These are phyloP conservation scores for Noturus placidus DNA, from an alignment of 2,113 vertebrate species.

Conservation along the genomic window DNA sequence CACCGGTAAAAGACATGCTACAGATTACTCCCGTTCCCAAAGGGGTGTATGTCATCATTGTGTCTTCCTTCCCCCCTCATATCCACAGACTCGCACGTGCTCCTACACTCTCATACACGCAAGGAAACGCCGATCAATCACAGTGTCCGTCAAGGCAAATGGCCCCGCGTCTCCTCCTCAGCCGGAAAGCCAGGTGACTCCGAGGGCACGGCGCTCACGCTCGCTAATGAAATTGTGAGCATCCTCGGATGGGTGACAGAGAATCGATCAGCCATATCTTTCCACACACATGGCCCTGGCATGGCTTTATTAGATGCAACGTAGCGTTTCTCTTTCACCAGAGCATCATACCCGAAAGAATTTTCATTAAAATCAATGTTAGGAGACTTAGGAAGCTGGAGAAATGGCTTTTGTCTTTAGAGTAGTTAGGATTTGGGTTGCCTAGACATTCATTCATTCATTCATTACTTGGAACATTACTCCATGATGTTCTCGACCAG, in stretches of 20 bases:
- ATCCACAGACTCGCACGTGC: constrained; percentile 23
- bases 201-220: constrained; percentile 55
- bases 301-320: constrained; percentile 26
- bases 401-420: not conserved
- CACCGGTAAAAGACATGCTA: constrained; percentile 39
- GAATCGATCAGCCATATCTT: constrained; percentile 50
- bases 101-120: not conserved
- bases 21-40: constrained; percentile 55
- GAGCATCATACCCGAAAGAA: not conserved
- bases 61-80: constrained; percentile 16
- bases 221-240: constrained; percentile 63
- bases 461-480: not conserved
- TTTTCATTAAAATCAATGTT: not conserved
- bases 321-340: not conserved
- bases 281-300: constrained; percentile 13
- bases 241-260: constrained; percentile 36
- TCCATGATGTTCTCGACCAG: not conserved
- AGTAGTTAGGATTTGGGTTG: not conserved
- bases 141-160: constrained; percentile 45
- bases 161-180: constrained; percentile 35
- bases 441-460: not conserved
- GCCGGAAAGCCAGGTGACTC: constrained; percentile 54
- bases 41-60: constrained; percentile 38
- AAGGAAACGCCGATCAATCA: constrained; percentile 55
- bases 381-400: not conserved